Conservation (phyloP, 2,113 vertebrate genomes). For the Austrofundulus limnaeus region DNA sequence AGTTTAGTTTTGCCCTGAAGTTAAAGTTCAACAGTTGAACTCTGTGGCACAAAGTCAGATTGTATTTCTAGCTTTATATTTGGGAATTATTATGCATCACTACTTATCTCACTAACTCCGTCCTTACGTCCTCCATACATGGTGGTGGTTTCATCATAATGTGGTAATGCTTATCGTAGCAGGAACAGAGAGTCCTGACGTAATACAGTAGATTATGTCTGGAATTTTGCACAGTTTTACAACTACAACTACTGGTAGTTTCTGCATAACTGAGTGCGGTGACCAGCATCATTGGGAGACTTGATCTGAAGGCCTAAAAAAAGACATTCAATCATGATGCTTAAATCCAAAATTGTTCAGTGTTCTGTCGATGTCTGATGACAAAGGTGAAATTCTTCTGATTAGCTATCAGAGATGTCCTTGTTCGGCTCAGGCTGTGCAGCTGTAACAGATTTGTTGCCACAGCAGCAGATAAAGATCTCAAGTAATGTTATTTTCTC, state of each 20-base stretch:
- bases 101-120: background rate
- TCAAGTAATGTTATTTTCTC: conserved; percentile 63
- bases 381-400: conserved; percentile 46
- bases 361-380: conserved; percentile 45
- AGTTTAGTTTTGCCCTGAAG: too few relatives aligned
- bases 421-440: conserved; percentile 49
- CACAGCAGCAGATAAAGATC: conserved; percentile 57
- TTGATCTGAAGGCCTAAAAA: conserved; percentile 25
- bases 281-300: conserved; percentile 60
- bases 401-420: conserved; percentile 50
- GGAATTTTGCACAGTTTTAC: too few relatives aligned
- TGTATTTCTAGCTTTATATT: too few relatives aligned
- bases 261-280: too few relatives aligned
- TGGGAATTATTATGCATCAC: too few relatives aligned
- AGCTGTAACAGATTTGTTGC: conserved; percentile 66
- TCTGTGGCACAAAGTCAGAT: too few relatives aligned
- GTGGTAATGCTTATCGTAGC: background rate
- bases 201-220: too few relatives aligned
- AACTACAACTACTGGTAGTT: too few relatives aligned
- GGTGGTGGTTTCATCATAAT: background rate
- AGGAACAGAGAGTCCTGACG: background rate
- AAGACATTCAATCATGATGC: conserved; percentile 40
- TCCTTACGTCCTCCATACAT: background rate
- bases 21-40: too few relatives aligned
- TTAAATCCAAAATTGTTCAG: conserved; percentile 43